Base-by-base conservation (phyloP, 2,888 invertebrate genomes). In the Arge pagana region DNA sequence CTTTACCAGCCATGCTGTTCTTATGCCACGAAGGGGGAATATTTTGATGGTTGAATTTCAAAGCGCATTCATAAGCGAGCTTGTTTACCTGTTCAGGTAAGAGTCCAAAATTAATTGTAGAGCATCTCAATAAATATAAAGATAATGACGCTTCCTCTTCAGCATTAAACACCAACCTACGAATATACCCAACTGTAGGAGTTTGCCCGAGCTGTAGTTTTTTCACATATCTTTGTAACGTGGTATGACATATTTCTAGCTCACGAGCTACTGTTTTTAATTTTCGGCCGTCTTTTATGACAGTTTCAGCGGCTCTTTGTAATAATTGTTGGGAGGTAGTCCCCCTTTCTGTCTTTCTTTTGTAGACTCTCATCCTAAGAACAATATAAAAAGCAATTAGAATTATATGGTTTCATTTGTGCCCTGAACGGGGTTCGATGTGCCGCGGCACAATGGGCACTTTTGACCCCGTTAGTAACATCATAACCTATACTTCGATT, bases 61-160 rank as follows among this genome's bases (percentile, higher is more conserved):
- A 30, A 36, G 49, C 53, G 39, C 43, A 53, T 13, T 50, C 41
- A 30, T 50, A 53, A 23, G 50, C 53, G n/a, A 57, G 31, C 26
- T 57, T 39, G 39, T 43, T 45, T 8, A 58, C 52, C 33, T 58
- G 48, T 49, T 48, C 56, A 23, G 56, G 54, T 36, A 57, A 41
- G 23, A 57, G 55, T 8, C 55, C 53, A 35, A 56, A 55, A 42
- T 56, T 55, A 33, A 48, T 48, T 18, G 19, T 37, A 10, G 48
- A 31, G 33, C 48, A 48, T 21, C 33, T 48, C 16, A 48, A 19
- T 21, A 48, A 35, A 28, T 48, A 48, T 11, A n/a, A 11, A 31
- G 48, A 18, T 28, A 48, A 19, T 18, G 19, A 35, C 18, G 36
- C 36, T 36, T 48, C 48, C 11, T 48, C 15, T 21, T 48, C 48